These are phyloP conservation scores for Ichneumoninae sp. DNA, from an alignment of 2,888 invertebrate genomes.

Conservation along the genomic window DNA sequence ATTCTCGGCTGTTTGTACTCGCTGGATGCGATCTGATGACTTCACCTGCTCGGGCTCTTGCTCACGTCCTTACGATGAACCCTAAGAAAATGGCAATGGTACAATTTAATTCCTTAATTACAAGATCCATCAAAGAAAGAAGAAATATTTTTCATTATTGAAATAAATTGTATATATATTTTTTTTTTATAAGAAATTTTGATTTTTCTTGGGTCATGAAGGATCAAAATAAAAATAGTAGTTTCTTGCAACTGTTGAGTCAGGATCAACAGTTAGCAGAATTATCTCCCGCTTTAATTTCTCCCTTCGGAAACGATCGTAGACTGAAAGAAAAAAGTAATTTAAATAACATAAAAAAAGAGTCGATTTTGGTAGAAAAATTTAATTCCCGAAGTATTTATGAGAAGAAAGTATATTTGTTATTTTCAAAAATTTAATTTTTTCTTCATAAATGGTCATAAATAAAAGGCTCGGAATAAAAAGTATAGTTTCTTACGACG, in stretches of 20 bases:
- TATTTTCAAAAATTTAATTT: too few species aligned
- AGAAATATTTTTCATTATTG: background rate
- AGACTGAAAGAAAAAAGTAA: background rate
- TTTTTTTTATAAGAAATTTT: too few species aligned
- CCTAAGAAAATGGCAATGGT: background rate
- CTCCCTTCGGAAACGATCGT: background rate
- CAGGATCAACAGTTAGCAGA: background rate
- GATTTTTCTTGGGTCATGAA: too few species aligned
- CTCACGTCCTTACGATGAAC: slow-evolving; percentile 20
- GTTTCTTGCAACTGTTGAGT: too few species aligned
- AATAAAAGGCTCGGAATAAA: too few species aligned
- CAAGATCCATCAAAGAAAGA: background rate
- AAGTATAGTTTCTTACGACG: too few species aligned
- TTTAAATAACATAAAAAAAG: background rate
- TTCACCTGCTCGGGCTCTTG: background rate
- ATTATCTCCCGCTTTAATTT: background rate
- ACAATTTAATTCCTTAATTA: background rate
- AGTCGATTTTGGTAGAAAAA: background rate
- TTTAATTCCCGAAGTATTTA: background rate
- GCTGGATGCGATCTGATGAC: slow-evolving; percentile 1
- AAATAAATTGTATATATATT: background rate
- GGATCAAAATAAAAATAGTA: too few species aligned
- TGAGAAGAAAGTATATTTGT: too few species aligned
- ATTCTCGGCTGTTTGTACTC: background rate
- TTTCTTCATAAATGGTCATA: too few species aligned